Percentiles rank a stretch among this genome's conserved stretches.
phyloP scores from a whole-genome alignment of 2,888 invertebrate species.

The Villa cingulata region DNA sequence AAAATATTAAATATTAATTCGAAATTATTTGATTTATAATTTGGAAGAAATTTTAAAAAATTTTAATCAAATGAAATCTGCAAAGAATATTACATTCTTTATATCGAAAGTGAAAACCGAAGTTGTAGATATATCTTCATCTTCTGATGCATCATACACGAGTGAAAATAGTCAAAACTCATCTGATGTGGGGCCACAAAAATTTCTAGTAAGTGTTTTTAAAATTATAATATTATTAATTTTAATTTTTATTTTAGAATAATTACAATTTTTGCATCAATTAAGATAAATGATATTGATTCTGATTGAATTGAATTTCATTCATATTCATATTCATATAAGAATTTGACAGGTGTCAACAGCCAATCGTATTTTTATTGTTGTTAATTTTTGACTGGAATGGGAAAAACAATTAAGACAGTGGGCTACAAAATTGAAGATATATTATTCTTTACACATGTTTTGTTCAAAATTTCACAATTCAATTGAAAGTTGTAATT shows the following conservation, averaged over 20 bases:
- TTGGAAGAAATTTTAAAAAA: too few relatives aligned
- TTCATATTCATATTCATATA: too few relatives aligned
- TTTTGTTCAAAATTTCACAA: too few relatives aligned
- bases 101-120: conserved; percentile 8
- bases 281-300: too few relatives aligned
- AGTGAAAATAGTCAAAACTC: conserved; percentile 13
- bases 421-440: conserved; percentile 3
- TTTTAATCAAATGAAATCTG: background rate
- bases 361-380: too few relatives aligned
- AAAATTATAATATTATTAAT: background rate
- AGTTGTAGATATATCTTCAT: background rate
- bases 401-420: background rate
- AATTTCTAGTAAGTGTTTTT: conserved; percentile 11
- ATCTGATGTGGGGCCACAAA: conserved; percentile 8
- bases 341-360: conserved; percentile 2
- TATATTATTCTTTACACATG: too few relatives aligned
- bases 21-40: too few relatives aligned
- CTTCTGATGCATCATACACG: conserved; percentile 8
- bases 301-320: background rate
- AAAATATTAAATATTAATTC: too few relatives aligned
- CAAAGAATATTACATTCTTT: background rate
- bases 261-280: too few relatives aligned
- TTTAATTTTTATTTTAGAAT: too few relatives aligned
- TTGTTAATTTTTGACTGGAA: background rate
- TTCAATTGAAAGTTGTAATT: too few relatives aligned